Conservation (phyloP, 53 echinoderm and acorn worm species). For the Arbacia lixula region DNA sequence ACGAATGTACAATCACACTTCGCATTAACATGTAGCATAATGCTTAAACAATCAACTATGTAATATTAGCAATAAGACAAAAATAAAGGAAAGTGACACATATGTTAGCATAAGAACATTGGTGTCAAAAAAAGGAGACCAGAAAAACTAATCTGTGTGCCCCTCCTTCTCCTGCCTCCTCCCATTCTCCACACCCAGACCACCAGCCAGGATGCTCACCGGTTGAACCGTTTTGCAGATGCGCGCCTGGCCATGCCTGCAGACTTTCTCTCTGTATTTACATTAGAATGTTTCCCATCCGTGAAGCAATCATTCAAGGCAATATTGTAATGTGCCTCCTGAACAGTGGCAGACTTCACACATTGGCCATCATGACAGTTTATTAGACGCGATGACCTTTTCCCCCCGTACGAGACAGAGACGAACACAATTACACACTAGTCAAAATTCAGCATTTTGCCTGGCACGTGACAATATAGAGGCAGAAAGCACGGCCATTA, state of each 20-base stretch:
- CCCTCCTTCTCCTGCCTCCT: neutral
- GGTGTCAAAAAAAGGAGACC: too few species aligned
- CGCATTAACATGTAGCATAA: too few species aligned
- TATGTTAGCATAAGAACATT: too few species aligned
- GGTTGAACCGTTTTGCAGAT: neutral
- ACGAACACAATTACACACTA: neutral
- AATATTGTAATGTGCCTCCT: conserved; percentile 36
- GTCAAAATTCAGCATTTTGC: neutral
- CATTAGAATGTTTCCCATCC: conserved; percentile 22
- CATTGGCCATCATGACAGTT: conserved; percentile 16
- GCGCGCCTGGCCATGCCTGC: conserved; percentile 8
- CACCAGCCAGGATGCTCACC: conserved; percentile 4
- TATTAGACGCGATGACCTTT: conserved; percentile 43
- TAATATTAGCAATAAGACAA: too few species aligned
- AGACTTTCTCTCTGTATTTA: conserved; percentile 17
- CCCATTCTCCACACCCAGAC: neutral
- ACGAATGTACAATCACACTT: too few species aligned
- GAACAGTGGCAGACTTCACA: conserved; percentile 22
- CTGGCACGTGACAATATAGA: too few species aligned
- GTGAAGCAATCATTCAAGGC: conserved; percentile 43
- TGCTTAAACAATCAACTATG: too few species aligned
- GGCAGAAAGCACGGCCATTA: too few species aligned
- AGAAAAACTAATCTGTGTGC: too few species aligned
- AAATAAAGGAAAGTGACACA: too few species aligned
- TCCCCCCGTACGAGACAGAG: neutral